These are phyloP conservation scores for Drosophila malerkotliana DNA, from an alignment of 1,140 invertebrate species.

Conservation along the genomic window DNA sequence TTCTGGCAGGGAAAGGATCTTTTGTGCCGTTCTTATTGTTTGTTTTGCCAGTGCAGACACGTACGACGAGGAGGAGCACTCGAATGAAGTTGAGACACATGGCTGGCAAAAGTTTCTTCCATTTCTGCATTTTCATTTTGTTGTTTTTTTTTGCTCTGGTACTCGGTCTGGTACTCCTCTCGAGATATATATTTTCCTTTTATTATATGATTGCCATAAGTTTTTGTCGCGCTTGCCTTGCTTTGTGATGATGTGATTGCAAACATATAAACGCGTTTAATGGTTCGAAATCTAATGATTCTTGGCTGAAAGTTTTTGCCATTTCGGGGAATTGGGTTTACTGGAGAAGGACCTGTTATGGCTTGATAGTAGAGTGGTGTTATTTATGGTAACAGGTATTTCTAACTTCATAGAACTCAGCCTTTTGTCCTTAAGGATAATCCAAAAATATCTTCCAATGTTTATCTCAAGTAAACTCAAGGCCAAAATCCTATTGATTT, in stretches of 20 bases:
- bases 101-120: slow-evolving; percentile 36
- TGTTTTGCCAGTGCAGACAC: slow-evolving; percentile 54
- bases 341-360: neutral
- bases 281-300: slow-evolving; percentile 37
- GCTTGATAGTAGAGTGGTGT: too few species aligned
- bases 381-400: too few species aligned
- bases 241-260: slow-evolving; percentile 51
- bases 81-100: slow-evolving; percentile 55
- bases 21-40: slow-evolving; percentile 41
- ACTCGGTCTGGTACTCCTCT: slow-evolving; percentile 1
- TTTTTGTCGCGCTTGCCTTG: slow-evolving; percentile 53
- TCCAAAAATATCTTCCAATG: too few species aligned
- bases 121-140: slow-evolving; percentile 24
- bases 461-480: neutral
- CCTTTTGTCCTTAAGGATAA: too few species aligned
- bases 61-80: slow-evolving; percentile 35
- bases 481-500: neutral
- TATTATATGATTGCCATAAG: slow-evolving; percentile 61
- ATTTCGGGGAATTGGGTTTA: neutral
- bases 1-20: slow-evolving; percentile 5
- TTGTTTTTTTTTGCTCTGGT: neutral
- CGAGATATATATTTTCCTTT: slow-evolving; percentile 51
- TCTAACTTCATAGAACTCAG: too few species aligned
- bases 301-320: slow-evolving; percentile 5
- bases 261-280: slow-evolving; percentile 50